Evolutionary conservation across 2,797 vertebrate species (phyloP), one percentile per base, ranked within the genome.

Genomic region (Hoplostethus mediterraneus): DNA sequence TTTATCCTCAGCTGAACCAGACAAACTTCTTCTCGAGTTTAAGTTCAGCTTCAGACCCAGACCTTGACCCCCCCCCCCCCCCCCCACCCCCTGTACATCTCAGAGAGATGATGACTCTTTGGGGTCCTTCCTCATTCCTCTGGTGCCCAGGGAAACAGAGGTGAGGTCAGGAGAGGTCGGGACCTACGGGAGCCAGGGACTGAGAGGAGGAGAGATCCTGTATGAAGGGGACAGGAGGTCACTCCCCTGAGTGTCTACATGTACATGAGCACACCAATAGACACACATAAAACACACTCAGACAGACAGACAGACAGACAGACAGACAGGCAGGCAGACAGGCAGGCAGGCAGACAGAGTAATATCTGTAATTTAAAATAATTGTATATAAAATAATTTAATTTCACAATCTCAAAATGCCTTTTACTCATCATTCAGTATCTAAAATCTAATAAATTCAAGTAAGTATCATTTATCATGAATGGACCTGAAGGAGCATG

Each of bases 161-260:
- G 67, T 73, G 77, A 84, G 87, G 89, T 87, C 85, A 71, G 75
- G 40, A 65, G 85, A 85, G 87, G 84, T 90, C 79, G 78, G 64
- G 68, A 68, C 77, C 71, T 61, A 61, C 36, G 80, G 77, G 77
- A 81, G 62, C 49, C 16, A 4, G 69, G 42, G 67, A 49, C 65
- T 0, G 13, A 73, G 70, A 85, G 78, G 71, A 85, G 17, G 11
- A 80, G 81, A 85, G 90, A 89, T 91, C 89, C 83, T 47, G 67
- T 67, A 73, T 77, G 64, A 75, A 77, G 64, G 64, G 67, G 67
- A 60, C 56, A 49, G 78, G 80, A 49, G 78, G 80, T 87, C 79
- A 61, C 17, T 82, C 87, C 64, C 69, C 12, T 55, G 12, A 42
- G 70, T 57, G 75, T 78, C 58, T 14, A 48, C 57, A 71, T 62